A percentile compares a stretch with the other conserved stretches of the same genome.
Evolutionary conservation across 2,797 vertebrate species (phyloP).

Genomic region (Xyrichtys novacula): DNA sequence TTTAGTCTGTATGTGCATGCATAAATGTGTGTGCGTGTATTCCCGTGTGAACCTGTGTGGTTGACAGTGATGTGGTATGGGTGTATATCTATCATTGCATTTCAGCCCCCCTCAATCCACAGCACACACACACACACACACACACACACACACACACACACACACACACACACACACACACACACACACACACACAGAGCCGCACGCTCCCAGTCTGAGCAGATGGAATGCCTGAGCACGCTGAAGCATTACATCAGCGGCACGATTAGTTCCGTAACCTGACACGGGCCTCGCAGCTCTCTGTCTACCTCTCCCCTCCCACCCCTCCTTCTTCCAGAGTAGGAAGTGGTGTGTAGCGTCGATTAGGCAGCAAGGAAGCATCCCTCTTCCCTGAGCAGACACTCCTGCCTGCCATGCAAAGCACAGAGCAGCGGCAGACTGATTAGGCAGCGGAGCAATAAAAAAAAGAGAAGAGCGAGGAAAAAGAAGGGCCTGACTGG

Average conservation of each 20-base stretch:
- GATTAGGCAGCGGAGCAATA: constrained; percentile 69
- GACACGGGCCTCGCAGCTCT: constrained; percentile 64
- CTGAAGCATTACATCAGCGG: constrained; percentile 78
- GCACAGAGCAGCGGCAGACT: constrained; percentile 65
- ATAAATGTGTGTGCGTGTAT: background rate
- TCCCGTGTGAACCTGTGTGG: constrained; percentile 9
- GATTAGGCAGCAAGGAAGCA: constrained; percentile 77
- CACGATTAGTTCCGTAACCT: constrained; percentile 78
- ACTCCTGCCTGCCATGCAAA: constrained; percentile 69
- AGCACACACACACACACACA: constrained; percentile 7
- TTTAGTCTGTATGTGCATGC: constrained; percentile 4
- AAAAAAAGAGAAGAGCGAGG: constrained; percentile 45
- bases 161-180: constrained; percentile 5
- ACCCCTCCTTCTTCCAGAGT: constrained; percentile 43
- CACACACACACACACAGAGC: background rate
- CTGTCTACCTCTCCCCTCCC: constrained; percentile 16
- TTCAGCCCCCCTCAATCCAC: background rate
- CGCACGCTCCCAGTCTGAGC: constrained; percentile 50
- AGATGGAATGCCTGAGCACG: constrained; percentile 79
- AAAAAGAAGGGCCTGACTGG: constrained; percentile 78
- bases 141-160: constrained; percentile 7
- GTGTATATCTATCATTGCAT: constrained; percentile 36
- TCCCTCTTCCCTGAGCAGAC: constrained; percentile 75
- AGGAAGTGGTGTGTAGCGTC: constrained; percentile 72
- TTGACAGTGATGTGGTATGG: constrained; percentile 23